Base-by-base conservation (phyloP, 2,888 invertebrate species). In the Chironomus riparius region DNA sequence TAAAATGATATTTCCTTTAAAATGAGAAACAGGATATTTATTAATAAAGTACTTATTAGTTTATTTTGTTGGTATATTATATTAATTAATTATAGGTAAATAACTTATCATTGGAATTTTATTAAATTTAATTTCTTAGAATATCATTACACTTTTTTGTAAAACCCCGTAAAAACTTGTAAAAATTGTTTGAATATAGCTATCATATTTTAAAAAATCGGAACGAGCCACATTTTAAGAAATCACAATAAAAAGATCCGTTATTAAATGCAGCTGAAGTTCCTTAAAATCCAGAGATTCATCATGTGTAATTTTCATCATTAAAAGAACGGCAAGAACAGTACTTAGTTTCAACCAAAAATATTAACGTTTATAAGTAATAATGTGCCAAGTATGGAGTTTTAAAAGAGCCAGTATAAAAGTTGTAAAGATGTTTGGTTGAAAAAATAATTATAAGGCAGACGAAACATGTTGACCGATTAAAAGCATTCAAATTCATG, bases 381-480 rank as follows among this genome's bases (percentile, higher is more conserved):
- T 38, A 7, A 38, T 38, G 38, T 10, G 38, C 1, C 38, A 38
- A 10, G 38, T 38, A 10, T 5, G 28, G 6, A 28, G 5, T 5
- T 5, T 28, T 5, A 6, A 28, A 38, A 50, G 50, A 50, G 21
- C 5, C 7, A 5, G 22, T 22, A 21, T 7, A 21, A 65, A 24
- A 65, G 65, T n/a, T 24, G 62, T 6, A 62, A 13, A 24, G 24
- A 65, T 24, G 22, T n/a, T 15, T 56, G 50, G 50, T 15, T 50
- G 56, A 56, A 24, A 15, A 24, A 13, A 24, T 65, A 22, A 65
- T 65, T 65, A 65, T 24, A 65, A 65, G 6, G 65, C 24, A 24
- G 21, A 65, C 2, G 18, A 65, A 65, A 24, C 65, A 65, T 65
- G 65, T 65, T 65, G 65, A 65, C 65, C 65, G 65, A 65, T 65